Percentiles rank a stretch among this genome's conserved stretches.
Evolutionary conservation across 2,113 vertebrate species (phyloP).

Genomic region (Cephalopterus ornatus): DNA sequence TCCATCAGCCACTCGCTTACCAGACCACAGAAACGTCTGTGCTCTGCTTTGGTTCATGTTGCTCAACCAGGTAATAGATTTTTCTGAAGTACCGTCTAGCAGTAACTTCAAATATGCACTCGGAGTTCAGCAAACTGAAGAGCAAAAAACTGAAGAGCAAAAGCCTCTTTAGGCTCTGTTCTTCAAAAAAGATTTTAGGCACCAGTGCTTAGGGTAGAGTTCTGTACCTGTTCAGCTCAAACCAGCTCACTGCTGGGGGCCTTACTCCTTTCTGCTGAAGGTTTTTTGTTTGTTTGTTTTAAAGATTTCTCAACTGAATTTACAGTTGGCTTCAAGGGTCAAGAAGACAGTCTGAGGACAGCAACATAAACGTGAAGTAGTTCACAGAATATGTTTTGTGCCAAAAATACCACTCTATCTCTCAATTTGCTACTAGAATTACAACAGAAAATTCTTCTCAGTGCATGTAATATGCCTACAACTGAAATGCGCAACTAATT

Average conservation of each 20-base stretch:
- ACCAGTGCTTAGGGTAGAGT: fast-evolving
- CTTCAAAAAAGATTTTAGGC: background rate
- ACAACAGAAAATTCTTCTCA: background rate
- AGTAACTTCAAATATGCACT: background rate
- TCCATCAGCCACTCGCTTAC: background rate
- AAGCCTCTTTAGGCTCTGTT: background rate
- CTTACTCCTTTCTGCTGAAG: background rate
- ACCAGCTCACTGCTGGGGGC: background rate
- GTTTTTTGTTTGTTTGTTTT: background rate
- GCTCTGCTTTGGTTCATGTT: fast-evolving
- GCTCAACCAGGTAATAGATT: background rate
- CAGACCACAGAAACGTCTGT: background rate
- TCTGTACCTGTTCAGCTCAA: background rate
- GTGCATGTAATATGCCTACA: background rate
- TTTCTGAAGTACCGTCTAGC: background rate
- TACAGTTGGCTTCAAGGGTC: background rate
- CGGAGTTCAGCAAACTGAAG: background rate
- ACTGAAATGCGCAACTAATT: background rate
- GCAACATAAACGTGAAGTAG: background rate
- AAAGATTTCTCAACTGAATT: background rate
- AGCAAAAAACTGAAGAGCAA: background rate
- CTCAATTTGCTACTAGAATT: background rate
- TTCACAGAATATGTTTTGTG: background rate
- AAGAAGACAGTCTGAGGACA: background rate
- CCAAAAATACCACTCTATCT: background rate